Conservation (phyloP, 2,888 invertebrate species). For the Heliconius erato region DNA sequence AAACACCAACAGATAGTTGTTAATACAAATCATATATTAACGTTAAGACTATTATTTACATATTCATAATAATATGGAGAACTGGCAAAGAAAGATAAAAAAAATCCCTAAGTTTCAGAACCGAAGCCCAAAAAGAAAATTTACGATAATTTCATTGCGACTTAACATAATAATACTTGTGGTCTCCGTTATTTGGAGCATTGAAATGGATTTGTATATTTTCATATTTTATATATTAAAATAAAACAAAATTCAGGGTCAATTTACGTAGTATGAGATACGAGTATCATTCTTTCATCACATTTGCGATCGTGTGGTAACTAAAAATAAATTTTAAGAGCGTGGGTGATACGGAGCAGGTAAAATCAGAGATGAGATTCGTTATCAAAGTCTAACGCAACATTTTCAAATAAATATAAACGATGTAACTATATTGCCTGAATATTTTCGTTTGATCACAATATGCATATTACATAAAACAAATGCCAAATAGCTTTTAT, state of each 20-base stretch:
- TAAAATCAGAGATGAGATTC: constrained; percentile 23
- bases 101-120: background rate
- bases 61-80: background rate
- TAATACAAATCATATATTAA: background rate
- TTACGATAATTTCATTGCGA: constrained; percentile 1
- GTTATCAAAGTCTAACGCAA: constrained; percentile 34
- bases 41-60: background rate
- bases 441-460: background rate
- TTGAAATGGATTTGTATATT: background rate
- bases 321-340: constrained; percentile 39
- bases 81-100: background rate
- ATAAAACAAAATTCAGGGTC: constrained; percentile 37
- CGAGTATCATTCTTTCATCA: constrained; percentile 42
- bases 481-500: no score
- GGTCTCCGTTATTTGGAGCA: background rate
- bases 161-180: background rate
- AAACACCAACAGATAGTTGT: background rate
- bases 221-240: constrained; percentile 2
- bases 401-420: constrained; percentile 15
- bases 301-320: constrained; percentile 35
- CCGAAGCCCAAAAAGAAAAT: background rate
- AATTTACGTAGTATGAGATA: constrained; percentile 34
- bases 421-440: background rate
- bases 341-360: constrained; percentile 34
- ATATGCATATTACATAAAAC: background rate